Base-by-base conservation (phyloP, 2,888 invertebrate genomes). In the Lingula anatina region DNA sequence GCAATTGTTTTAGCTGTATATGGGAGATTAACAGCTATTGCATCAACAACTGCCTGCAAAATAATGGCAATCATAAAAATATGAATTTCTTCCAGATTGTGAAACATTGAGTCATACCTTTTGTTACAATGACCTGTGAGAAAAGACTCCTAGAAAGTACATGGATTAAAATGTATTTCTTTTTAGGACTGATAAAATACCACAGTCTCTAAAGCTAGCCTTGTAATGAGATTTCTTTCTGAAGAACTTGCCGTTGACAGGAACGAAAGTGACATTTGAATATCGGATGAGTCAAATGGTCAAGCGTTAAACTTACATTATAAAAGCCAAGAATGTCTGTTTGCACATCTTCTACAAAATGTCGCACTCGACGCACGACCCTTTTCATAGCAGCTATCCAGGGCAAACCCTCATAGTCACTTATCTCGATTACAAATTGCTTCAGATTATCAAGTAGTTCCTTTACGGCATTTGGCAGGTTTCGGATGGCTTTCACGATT, bases 1-100 rank as follows among this genome's bases (percentile, higher is more conserved):
- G 49, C 49, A 9, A 61, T 50, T 46, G 56, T 58, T 46, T 59
- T 57, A 7, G 47, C 50, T 18, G 55, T 52, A 44, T 52, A 59
- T 18, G 61, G 61, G 4, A 61, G 38, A 0, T 54, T 56, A 27
- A 58, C 50, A 15, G 56, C 57, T 5, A 61, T 50, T 3, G 56
- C 55, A 47, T 59, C 59, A 20, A 54, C 55, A 9, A 59, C 49
- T 35, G 51, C 57, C 61, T 61, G 27, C 2, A 48, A 47, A 2
- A 35, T n/a, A 37, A 12, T n/a, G n/a, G n/a, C n/a, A n/a, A n/a
- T n/a, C n/a, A n/a, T n/a, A n/a, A n/a, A n/a, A n/a, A n/a, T n/a
- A n/a, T n/a, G n/a, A n/a, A n/a, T n/a, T n/a, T n/a, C n/a, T n/a
- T n/a, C n/a, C n/a, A n/a, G n/a, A n/a, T n/a, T n/a, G n/a, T n/a